Conservation (phyloP, 2,113 vertebrate species). For the Tetrao urogallus region DNA sequence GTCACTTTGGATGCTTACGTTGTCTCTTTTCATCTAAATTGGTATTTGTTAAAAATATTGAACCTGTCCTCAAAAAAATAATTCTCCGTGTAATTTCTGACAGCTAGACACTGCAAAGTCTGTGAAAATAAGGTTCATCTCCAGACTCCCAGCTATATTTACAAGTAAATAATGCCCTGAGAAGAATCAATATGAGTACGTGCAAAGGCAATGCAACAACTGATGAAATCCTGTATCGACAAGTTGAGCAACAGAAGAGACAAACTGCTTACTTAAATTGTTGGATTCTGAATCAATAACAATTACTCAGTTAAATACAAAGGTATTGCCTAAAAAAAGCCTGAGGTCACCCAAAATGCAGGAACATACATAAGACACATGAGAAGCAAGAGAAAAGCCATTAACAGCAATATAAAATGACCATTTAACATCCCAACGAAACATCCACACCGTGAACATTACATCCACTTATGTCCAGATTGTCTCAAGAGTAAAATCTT, state of each 20-base stretch:
- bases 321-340: neutral
- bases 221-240: neutral
- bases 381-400: neutral
- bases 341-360: neutral
- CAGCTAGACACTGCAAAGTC: neutral
- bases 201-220: neutral
- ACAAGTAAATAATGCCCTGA: neutral
- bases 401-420: neutral
- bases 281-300: neutral
- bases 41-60: neutral
- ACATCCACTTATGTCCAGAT: neutral
- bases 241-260: neutral
- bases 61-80: neutral
- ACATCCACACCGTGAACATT: neutral
- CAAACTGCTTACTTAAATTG: neutral
- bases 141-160: neutral
- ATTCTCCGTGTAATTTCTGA: neutral
- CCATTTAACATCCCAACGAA: neutral
- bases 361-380: accelerated
- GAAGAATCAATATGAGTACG: neutral
- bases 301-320: neutral
- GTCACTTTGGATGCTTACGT: neutral
- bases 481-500: neutral
- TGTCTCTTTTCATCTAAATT: neutral
- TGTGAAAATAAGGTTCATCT: neutral